A percentile compares a stretch with the other conserved stretches of the same genome.
These are phyloP conservation scores for Dysdera silvatica DNA, from an alignment of 1,140 invertebrate species.

Conservation along the genomic window DNA sequence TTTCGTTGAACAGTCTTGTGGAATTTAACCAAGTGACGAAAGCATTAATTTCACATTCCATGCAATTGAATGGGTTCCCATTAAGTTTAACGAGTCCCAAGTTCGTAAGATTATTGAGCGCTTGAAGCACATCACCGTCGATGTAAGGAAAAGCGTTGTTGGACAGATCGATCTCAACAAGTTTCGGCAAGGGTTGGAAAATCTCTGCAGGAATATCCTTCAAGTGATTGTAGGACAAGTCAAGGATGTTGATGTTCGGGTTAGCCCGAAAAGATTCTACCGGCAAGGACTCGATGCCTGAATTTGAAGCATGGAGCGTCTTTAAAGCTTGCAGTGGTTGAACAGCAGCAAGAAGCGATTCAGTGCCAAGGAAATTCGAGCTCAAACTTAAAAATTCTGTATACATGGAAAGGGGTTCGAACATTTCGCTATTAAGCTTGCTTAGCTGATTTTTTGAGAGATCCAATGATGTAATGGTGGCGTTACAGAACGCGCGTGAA, in stretches of 20 bases:
- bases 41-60: constrained; percentile 50
- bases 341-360: constrained; percentile 47
- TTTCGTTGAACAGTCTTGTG: constrained; percentile 30
- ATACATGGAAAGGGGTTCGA: constrained; percentile 54
- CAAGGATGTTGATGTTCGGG: constrained; percentile 31
- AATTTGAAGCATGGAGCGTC: constrained; percentile 49
- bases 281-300: constrained; percentile 5
- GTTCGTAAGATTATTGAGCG: constrained; percentile 36
- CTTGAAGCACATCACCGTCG: constrained; percentile 50
- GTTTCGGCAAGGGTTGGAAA: constrained; percentile 49
- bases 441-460: constrained; percentile 64
- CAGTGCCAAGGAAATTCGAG: constrained; percentile 52
- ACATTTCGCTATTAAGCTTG: constrained; percentile 53
- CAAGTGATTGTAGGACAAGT: constrained; percentile 47
- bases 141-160: constrained; percentile 54
- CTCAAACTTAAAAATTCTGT: constrained; percentile 57
- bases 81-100: constrained; percentile 47
- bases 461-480: constrained; percentile 57
- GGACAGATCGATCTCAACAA: constrained; percentile 55
- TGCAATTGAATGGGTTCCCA: constrained; percentile 59
- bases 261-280: constrained; percentile 33
- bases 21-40: constrained; percentile 38
- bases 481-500: constrained; percentile 58
- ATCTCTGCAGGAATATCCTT: constrained; percentile 50
- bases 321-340: constrained; percentile 51